Conservation (phyloP, 92 coral and sea anemone species). For the Siderastrea siderea region DNA sequence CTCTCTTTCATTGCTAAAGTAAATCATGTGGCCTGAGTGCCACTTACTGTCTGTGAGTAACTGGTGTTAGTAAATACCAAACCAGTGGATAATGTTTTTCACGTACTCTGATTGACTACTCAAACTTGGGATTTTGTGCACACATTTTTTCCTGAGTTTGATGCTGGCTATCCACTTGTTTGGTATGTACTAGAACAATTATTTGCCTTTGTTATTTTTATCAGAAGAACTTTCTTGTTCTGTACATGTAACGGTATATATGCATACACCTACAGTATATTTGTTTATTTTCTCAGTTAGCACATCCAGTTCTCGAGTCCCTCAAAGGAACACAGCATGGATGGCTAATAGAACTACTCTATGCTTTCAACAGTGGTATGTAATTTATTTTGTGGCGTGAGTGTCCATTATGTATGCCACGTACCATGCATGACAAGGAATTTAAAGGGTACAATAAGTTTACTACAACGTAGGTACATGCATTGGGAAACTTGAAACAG, state of each 20-base stretch:
- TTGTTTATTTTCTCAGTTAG: conserved; percentile 72
- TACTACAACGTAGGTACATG: neutral
- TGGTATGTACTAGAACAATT: too few species aligned
- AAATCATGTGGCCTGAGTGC: too few species aligned
- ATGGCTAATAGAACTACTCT: conserved; percentile 93
- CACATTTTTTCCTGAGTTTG: too few species aligned
- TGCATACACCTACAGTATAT: neutral
- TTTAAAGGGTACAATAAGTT: neutral
- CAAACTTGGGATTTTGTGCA: too few species aligned
- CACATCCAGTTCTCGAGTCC: conserved; percentile 91
- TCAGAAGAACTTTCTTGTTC: neutral
- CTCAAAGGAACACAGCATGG: conserved; percentile 87
- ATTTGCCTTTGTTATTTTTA: too few species aligned
- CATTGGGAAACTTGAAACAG: neutral
- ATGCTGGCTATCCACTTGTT: too few species aligned
- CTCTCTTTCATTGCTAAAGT: too few species aligned
- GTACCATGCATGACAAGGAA: neutral
- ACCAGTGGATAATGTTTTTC: too few species aligned
- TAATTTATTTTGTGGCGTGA: neutral
- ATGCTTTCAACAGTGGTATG: conserved; percentile 96
- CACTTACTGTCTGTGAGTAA: too few species aligned
- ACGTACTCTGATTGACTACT: too few species aligned
- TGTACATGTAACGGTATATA: neutral
- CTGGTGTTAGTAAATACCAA: too few species aligned
- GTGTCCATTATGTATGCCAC: neutral